Conservation (phyloP, 53 echinoderm and acorn worm species). For the Apostichopus leukothele region DNA sequence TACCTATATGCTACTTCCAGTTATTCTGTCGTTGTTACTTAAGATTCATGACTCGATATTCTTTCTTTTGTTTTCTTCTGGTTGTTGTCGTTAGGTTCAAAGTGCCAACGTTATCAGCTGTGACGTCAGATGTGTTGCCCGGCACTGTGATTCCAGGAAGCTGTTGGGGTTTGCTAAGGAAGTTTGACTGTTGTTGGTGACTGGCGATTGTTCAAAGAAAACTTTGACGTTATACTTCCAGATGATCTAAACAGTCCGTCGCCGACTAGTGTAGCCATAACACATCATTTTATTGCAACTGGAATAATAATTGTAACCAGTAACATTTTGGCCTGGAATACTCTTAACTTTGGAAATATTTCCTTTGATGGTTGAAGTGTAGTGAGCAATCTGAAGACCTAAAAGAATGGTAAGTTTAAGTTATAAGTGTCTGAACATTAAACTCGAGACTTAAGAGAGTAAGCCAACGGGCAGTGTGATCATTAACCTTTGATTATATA, state of each 20-base stretch:
- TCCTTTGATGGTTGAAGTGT: not conserved
- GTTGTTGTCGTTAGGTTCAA: slow-evolving; percentile 22
- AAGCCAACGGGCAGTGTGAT: too few relatives aligned
- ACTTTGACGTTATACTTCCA: not conserved
- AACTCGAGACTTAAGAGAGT: too few relatives aligned
- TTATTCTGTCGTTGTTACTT: too few relatives aligned
- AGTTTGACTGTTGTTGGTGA: not conserved
- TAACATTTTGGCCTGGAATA: not conserved
- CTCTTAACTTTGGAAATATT: not conserved
- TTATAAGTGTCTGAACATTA: too few relatives aligned
- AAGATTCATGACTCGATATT: not conserved
- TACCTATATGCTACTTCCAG: too few relatives aligned
- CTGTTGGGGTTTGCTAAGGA: not conserved
- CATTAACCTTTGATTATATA: too few relatives aligned
- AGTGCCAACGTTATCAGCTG: slow-evolving; percentile 11
- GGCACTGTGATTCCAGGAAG: slow-evolving; percentile 22
- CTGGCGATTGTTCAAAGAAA: not conserved
- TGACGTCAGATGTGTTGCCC: slow-evolving; percentile 11
- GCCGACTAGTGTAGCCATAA: not conserved
- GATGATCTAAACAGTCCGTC: not conserved
- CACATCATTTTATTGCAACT: not conserved
- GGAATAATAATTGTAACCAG: not conserved
- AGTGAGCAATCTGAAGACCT: not conserved
- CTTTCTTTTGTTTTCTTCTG: slow-evolving; percentile 12
- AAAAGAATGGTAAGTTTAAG: not conserved